Conservation (phyloP, 2,113 vertebrate species). For the Parus major region DNA sequence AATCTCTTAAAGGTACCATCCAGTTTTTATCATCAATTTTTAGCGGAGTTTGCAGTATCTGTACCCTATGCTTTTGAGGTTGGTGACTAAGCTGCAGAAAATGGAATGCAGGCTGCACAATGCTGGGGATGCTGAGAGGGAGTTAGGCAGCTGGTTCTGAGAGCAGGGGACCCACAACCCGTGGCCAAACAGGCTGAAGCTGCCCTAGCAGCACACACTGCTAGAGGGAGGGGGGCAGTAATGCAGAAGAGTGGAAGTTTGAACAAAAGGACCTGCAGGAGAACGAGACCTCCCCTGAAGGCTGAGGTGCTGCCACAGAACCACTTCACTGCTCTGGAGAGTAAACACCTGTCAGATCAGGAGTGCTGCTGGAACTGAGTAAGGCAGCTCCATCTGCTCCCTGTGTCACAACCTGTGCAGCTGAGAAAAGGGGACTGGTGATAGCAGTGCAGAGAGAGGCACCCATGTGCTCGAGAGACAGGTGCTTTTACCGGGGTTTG, state of each 20-base stretch:
- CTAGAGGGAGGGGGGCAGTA: background rate
- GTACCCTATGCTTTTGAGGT: background rate
- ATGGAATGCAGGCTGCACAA: background rate
- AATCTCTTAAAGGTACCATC: background rate
- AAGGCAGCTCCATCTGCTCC: background rate
- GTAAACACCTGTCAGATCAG: background rate
- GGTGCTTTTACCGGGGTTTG: background rate
- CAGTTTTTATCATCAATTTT: background rate
- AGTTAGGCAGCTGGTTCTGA: background rate
- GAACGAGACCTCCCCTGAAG: background rate
- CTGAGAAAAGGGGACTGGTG: background rate
- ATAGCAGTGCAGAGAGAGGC: background rate
- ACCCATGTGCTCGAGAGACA: rapidly evolving
- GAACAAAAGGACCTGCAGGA: background rate
- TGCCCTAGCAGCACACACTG: background rate
- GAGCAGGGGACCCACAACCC: background rate
- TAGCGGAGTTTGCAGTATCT: background rate
- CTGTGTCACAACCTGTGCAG: background rate
- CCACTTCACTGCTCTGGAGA: background rate
- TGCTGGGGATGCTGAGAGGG: background rate
- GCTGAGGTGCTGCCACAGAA: background rate
- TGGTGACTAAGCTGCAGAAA: background rate
- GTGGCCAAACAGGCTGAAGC: background rate
- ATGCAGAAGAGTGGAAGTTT: background rate
- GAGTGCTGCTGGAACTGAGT: background rate